phyloP scores from a whole-genome alignment of 1,140 invertebrate genomes.

The Drosophila rufa region DNA sequence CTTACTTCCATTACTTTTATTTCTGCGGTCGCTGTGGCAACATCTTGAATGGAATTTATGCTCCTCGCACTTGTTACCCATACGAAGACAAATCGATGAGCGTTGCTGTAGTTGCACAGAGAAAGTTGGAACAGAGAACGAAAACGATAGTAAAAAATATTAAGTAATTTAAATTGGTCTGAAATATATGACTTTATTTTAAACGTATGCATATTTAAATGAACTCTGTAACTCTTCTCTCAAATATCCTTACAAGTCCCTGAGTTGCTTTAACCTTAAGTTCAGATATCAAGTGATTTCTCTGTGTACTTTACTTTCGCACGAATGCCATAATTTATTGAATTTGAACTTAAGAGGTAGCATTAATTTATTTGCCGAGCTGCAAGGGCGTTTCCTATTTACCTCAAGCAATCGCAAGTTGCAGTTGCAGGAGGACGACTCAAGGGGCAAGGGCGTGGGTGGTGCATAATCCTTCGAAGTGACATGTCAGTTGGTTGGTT shows the following conservation, averaged over 20 bases:
- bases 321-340: constrained; percentile 29
- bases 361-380: constrained; percentile 32
- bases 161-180: no score
- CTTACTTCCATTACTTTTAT: constrained; percentile 23
- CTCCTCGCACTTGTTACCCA: constrained; percentile 14
- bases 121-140: not conserved
- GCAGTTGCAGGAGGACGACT: constrained; percentile 4
- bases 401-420: constrained; percentile 14
- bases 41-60: constrained; percentile 38
- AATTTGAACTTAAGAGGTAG: constrained; percentile 15
- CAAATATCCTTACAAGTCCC: not conserved
- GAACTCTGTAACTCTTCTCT: no score
- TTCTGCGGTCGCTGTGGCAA: constrained; percentile 27
- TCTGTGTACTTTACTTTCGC: not conserved
- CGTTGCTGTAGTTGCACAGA: constrained; percentile 3
- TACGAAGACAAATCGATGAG: constrained; percentile 21
- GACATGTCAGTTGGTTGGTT: constrained; percentile 48
- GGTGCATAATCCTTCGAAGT: constrained; percentile 34
- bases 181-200: no score
- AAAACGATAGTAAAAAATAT: not conserved
- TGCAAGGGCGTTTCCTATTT: constrained; percentile 17
- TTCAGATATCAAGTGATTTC: not conserved
- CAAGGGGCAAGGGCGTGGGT: not conserved
- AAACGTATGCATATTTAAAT: no score
- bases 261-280: not conserved